phyloP scores from a whole-genome alignment of 2,113 vertebrate species.

The Burhinus bistriatus region DNA sequence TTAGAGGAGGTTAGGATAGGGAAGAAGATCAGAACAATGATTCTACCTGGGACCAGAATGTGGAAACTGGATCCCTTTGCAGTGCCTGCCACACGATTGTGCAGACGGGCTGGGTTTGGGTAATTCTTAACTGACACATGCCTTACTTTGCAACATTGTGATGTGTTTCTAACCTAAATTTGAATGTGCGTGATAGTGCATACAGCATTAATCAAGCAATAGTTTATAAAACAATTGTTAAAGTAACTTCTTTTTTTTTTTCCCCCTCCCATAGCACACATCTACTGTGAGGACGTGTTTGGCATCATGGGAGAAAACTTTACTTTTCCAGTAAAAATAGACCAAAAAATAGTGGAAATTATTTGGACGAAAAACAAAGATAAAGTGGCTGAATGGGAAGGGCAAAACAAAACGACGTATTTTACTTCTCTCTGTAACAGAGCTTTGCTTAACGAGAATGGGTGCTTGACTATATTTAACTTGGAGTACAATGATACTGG shows the following conservation, averaged over 20 bases:
- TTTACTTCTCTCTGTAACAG: accelerated
- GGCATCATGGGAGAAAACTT: neutral
- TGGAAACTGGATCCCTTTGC: neutral
- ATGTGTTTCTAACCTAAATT: neutral
- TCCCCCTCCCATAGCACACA: neutral
- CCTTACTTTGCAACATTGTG: neutral
- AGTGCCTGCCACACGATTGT: accelerated
- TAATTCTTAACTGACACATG: neutral
- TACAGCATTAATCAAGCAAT: neutral
- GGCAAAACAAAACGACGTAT: accelerated
- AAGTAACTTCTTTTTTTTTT: neutral
- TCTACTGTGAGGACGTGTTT: neutral
- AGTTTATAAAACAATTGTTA: neutral
- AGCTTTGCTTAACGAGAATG: neutral
- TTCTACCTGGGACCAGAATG: neutral
- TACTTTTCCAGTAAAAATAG: constrained; percentile 5
- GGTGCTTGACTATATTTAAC: neutral
- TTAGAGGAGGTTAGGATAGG: neutral
- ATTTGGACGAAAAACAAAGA: neutral
- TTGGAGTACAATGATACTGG: neutral
- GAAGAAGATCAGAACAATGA: neutral
- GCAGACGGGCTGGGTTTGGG: neutral
- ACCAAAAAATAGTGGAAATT: neutral
- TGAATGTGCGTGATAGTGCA: neutral
- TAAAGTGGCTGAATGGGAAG: constrained; percentile 8